phyloP scores from a whole-genome alignment of 2,888 invertebrate species.

The Eristalis arbustorum region DNA sequence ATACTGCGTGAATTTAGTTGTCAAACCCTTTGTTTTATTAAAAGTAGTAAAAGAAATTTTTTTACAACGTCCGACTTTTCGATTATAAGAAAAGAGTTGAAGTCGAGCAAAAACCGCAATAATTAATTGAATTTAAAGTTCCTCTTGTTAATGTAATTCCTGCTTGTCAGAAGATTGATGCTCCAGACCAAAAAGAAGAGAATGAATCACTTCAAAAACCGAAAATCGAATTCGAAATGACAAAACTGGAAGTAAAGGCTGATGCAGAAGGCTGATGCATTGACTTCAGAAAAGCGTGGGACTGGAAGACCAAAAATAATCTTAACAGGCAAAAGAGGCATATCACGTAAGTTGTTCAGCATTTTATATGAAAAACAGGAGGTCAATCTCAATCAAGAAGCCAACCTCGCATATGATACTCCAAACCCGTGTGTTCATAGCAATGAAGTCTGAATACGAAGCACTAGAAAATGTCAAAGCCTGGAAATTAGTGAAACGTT shows the following conservation, averaged over 20 bases:
- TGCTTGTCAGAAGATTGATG: no score
- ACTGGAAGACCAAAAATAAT: not conserved
- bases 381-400: not conserved
- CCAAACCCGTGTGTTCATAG: not conserved
- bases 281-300: not conserved
- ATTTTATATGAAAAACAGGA: not conserved
- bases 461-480: slow-evolving; percentile 65
- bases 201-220: no score
- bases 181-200: no score
- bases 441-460: slow-evolving; percentile 71
- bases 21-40: no score
- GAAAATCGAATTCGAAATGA: not conserved
- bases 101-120: no score
- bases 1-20: no score
- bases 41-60: no score
- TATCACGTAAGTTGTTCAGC: no score
- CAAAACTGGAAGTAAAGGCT: not conserved
- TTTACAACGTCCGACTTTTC: no score
- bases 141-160: no score
- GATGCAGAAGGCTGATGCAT: not conserved
- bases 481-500: slow-evolving; percentile 58
- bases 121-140: no score
- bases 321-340: not conserved
- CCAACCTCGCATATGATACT: not conserved
- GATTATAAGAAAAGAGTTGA: no score